Evolutionary conservation across 2,888 invertebrate genomes (phyloP), one percentile per base, ranked within the genome.

Genomic region (Fissipunctia ypsillon): DNA sequence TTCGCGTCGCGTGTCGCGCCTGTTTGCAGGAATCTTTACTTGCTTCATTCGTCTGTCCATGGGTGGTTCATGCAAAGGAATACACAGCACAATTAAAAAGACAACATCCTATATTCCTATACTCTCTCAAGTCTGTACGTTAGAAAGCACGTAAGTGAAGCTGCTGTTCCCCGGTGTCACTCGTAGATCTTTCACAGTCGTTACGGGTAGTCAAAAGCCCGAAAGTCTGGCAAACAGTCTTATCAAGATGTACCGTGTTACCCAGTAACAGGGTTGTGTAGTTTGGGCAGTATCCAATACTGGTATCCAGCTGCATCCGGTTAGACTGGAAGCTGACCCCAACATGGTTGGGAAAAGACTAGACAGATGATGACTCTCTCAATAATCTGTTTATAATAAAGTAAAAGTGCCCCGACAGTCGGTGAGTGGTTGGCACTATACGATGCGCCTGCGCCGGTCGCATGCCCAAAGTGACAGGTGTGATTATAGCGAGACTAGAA

Each of bases 381-480:
- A 56, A n/a, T n/a, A 50, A 61, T 65, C 56, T 50, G 48, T 66
- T 63, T 54, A 63, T 54, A 54, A 54, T 65, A 54, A 68, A 80
- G 64, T 70, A 74, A 80, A 79, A 80, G 56, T 56, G 31, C 54
- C 31, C 57, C 16, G 25, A 38, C 19, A 52, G 45, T 48, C 31
- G 19, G 52, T 54, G 38, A 69, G 69, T 75, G 65, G 31, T 69
- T 84, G 81, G 68, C 84, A 80, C 61, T 38, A 50, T 19, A 7
- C 43, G 65, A 66, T 68, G 84, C 65, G 73, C 72, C 43, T 67
- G 67, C 56, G 59, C 70, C 14, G 43, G 52, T 64, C 25, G 67
- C 67, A 70, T 69, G 56, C 52, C 41, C 48, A 59, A 82, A 57
- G 50, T 60, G 70, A 66, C 84, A 84, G 64, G 67, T 80, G 75